These are phyloP conservation scores for Cryptotis parvus DNA, from an alignment of 2,113 vertebrate genomes.

Conservation along the genomic window DNA sequence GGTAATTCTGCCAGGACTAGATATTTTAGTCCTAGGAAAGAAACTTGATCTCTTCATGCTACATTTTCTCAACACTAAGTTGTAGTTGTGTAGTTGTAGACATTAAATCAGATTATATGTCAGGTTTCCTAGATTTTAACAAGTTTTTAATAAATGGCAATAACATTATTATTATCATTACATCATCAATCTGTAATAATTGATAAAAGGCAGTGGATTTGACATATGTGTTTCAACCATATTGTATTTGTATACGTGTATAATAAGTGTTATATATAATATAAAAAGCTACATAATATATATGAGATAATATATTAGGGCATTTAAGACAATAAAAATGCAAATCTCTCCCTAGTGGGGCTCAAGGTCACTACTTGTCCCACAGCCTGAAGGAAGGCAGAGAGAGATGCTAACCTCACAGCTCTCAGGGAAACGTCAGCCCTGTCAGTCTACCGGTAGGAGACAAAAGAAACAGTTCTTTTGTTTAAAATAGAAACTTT, in stretches of 20 bases:
- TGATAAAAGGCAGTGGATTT: neutral
- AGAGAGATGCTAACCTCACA: neutral
- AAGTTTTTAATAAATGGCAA: constrained; percentile 34
- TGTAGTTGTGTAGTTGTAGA: neutral
- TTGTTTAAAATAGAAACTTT: constrained; percentile 76
- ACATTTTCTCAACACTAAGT: too few species aligned
- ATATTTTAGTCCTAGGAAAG: too few species aligned
- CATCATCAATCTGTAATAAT: neutral
- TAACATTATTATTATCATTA: constrained; percentile 30
- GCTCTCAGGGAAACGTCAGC: constrained; percentile 63
- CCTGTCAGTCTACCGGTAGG: neutral
- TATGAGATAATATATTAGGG: neutral
- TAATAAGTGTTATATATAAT: neutral
- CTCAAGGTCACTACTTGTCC: neutral
- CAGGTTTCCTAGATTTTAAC: neutral
- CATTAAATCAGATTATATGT: constrained; percentile 32
- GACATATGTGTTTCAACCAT: constrained; percentile 12
- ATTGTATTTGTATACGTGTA: neutral
- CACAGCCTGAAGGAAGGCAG: neutral
- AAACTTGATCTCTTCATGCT: too few species aligned
- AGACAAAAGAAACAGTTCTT: constrained; percentile 55
- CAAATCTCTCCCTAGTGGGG: neutral
- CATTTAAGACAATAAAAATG: neutral
- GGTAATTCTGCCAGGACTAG: too few species aligned
- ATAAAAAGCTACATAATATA: neutral